Percentiles rank a stretch among this genome's conserved stretches.
Conservation (phyloP, 2,888 invertebrate species). For the Drosophila cracens region DNA sequence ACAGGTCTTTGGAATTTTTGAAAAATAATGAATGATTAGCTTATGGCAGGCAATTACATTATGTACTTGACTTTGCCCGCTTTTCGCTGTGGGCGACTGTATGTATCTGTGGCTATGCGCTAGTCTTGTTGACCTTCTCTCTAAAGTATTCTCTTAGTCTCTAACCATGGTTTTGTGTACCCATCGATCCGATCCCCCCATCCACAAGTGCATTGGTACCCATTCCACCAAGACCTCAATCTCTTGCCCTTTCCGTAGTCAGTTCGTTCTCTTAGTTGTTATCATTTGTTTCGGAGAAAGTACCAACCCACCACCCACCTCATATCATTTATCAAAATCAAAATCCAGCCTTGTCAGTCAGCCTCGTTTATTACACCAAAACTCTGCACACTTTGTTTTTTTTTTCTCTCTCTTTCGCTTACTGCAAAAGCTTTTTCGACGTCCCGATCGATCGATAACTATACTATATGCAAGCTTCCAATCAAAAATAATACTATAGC, state of each 20-base stretch:
- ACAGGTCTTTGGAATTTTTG: no score
- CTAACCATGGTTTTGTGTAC: slow-evolving; percentile 22
- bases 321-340: slow-evolving; percentile 24
- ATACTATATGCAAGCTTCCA: slow-evolving; percentile 32
- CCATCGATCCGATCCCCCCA: neutral
- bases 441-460: slow-evolving; percentile 45
- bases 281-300: slow-evolving; percentile 28
- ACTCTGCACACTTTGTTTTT: slow-evolving; percentile 43
- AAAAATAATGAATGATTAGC: no score
- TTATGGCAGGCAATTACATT: no score
- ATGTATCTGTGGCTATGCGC: slow-evolving; percentile 2
- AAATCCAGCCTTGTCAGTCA: slow-evolving; percentile 16
- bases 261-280: slow-evolving; percentile 32
- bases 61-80: no score
- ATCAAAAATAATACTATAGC: slow-evolving; percentile 33
- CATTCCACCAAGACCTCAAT: neutral
- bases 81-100: no score
- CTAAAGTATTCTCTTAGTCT: slow-evolving; percentile 10
- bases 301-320: neutral
- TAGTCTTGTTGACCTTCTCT: slow-evolving; percentile 23
- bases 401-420: slow-evolving; percentile 17
- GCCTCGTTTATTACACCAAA: slow-evolving; percentile 31
- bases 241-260: slow-evolving; percentile 8
- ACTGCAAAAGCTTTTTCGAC: slow-evolving; percentile 43
- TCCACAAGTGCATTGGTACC: slow-evolving; percentile 3